phyloP scores from a whole-genome alignment of 1,140 invertebrate genomes.

The Agrilus planipennis region DNA sequence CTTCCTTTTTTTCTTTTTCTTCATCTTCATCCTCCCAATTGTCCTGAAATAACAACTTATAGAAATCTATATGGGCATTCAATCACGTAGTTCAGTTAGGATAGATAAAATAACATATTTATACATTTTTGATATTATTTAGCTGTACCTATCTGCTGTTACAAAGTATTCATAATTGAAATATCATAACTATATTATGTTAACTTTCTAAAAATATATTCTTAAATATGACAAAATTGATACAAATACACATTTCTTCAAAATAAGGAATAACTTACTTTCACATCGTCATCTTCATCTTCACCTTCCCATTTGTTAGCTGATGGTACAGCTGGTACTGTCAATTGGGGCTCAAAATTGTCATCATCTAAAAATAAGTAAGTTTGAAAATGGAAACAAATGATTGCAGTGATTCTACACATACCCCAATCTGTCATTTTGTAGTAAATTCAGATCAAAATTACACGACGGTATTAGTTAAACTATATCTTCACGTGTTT shows the following conservation, averaged over 20 bases:
- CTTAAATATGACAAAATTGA: conserved; percentile 24
- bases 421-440: conserved; percentile 6
- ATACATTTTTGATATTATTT: not conserved
- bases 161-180: not conserved
- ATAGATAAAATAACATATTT: not conserved
- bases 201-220: conserved; percentile 31
- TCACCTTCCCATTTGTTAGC: conserved; percentile 80
- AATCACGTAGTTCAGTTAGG: not conserved
- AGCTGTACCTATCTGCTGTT: not conserved
- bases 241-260: conserved; percentile 31
- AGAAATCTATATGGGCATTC: not conserved
- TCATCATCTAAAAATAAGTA: conserved; percentile 29
- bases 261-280: conserved; percentile 42
- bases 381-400: not conserved
- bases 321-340: conserved; percentile 5
- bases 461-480: not conserved
- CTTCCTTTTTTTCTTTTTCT: conserved; percentile 58
- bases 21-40: conserved; percentile 76
- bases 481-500: conserved; percentile 5
- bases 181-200: not conserved
- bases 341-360: conserved; percentile 26
- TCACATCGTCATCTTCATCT: conserved; percentile 74
- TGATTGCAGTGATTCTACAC: not conserved
- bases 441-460: conserved; percentile 1
- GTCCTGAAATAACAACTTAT: conserved; percentile 44